Evolutionary conservation across 2,888 invertebrate species (phyloP).

Genomic region (Orchestes rusci): DNA sequence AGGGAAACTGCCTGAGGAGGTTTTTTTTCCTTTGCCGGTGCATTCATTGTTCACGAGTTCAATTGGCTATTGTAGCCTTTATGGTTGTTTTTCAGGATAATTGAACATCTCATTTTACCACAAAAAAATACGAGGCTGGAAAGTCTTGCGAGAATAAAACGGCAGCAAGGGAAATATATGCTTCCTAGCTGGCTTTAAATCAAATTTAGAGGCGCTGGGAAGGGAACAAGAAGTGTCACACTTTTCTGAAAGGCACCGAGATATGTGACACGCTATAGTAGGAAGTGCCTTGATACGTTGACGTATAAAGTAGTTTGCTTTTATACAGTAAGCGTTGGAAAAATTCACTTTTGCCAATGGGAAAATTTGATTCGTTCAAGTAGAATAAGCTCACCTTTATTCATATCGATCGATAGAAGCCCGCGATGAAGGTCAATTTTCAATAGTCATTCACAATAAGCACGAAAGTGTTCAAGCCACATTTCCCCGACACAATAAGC

Average conservation of each 20-base stretch:
- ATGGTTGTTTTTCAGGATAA: too few relatives aligned
- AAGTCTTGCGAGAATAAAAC: too few relatives aligned
- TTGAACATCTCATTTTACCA: too few relatives aligned
- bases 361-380: too few relatives aligned
- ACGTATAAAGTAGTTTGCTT: conserved; percentile 17
- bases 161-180: conserved; percentile 7
- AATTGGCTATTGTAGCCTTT: too few relatives aligned
- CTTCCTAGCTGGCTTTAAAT: conserved; percentile 13
- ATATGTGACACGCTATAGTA: conserved; percentile 14
- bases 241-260: conserved; percentile 12
- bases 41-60: conserved; percentile 20
- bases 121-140: too few relatives aligned
- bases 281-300: conserved; percentile 15
- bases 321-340: conserved; percentile 8
- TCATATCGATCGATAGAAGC: too few relatives aligned
- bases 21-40: conserved; percentile 18
- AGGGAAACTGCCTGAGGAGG: conserved; percentile 17
- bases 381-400: too few relatives aligned
- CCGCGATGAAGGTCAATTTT: too few relatives aligned
- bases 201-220: conserved; percentile 12
- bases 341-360: conserved; percentile 8
- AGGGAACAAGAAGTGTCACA: conserved; percentile 15
- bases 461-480: too few relatives aligned
- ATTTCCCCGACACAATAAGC: too few relatives aligned
- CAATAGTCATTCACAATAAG: too few relatives aligned